Base-by-base conservation (phyloP, 2,888 invertebrate genomes). In the Marasmarcha lunaedactyla region DNA sequence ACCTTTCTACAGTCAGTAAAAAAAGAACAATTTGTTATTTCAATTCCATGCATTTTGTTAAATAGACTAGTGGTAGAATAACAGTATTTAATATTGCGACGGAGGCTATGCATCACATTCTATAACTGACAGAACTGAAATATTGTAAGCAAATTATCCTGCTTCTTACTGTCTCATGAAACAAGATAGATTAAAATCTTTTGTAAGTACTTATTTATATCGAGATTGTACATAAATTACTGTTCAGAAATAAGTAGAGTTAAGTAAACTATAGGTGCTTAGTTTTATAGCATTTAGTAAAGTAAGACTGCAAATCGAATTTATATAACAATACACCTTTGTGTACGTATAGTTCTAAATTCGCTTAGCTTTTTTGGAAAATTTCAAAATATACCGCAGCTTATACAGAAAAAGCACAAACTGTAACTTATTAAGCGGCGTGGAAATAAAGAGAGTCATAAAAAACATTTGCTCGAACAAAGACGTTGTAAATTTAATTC, bases 231-330 rank as follows among this genome's bases (percentile, higher is more conserved):
- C 30, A 30, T 30, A 30, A 25, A 30, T 30, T 30, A 10, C 11
- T n/a, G 4, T 30, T 30, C 4, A n/a, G n/a, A 30, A 7, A 7
- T 30, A n/a, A 30, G 30, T 30, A 30, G 30, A n/a, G n/a, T 20
- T 20, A 20, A 20, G 11, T 11, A 11, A 30, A 30, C 11, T 4
- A 30, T 76, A 74, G 76, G 74, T 76, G 73, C 74, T 74, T 74
- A 70, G 62, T 57, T 30, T 30, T 30, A 30, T 30, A 30, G 2
- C 30, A 30, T 3, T 60, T 66, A 78, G 77, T 77, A 78, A 79
- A 76, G 57, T 70, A 73, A 79, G 81, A 81, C 81, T 81, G 78
- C 65, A 46, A 67, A 58, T 72, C 81, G 81, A 81, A 79, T 81
- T 81, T 81, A 81, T 71, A 76, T 69, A 30, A 30, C 11, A 55